Evolutionary conservation across 2,113 vertebrate genomes (phyloP), one percentile per base, ranked within the genome.

Genomic region (Ancistrus triradiatus): DNA sequence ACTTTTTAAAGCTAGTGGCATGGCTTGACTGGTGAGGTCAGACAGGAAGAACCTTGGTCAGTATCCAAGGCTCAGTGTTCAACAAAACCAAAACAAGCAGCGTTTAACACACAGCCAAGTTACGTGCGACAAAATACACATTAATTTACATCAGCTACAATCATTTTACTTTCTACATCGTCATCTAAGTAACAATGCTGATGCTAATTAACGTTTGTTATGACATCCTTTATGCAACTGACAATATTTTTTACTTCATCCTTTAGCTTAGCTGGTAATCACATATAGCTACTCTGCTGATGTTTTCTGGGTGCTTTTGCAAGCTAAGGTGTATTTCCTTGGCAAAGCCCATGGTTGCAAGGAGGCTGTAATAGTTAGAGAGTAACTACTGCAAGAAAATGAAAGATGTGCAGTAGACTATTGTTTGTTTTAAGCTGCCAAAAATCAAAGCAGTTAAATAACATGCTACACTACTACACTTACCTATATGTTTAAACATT

Each of bases 31-130:
- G 72, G 52, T 63, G 62, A 75, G 78, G 78, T 77, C 80, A 84
- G 75, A 89, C 79, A 88, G 90, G 86, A 91, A 90, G 78, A 60
- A 48, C 73, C 43, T 60, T 53, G 22, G 56, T 59, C 60, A 47
- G 81, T 88, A 83, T 87, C 86, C 78, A 84, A 74, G 85, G 79
- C 84, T 79, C 47, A 77, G 66, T 70, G 77, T 70, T 74, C 82
- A 82, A 84, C 81, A 86, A 82, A 89, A 88, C 78, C 85, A 72
- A 82, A 83, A 64, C 50, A 19, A 19, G 24, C 59, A 15, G 7
- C 7, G 38, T 3, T n/a, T n/a, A n/a, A n/a, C n/a, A n/a, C n/a
- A n/a, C n/a, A n/a, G n/a, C n/a, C n/a, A n/a, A n/a, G n/a, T n/a
- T n/a, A n/a, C n/a, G n/a, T n/a, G n/a, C n/a, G n/a, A n/a, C n/a